Conservation (phyloP, 2,888 invertebrate genomes). For the Metopia argyrocephala region DNA sequence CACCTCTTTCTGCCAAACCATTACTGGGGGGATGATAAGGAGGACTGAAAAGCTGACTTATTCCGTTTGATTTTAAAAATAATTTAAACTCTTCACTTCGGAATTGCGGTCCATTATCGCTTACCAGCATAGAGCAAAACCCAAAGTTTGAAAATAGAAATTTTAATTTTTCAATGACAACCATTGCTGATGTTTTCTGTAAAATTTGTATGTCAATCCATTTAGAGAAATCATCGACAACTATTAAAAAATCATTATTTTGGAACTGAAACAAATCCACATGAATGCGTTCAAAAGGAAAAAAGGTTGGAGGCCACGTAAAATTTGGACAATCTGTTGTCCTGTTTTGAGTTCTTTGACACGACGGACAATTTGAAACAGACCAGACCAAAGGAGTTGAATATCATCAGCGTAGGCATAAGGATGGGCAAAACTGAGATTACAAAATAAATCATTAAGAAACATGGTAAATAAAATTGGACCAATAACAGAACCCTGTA, state of each 20-base stretch:
- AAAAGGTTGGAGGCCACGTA: conserved; percentile 39
- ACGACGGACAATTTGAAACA: no score
- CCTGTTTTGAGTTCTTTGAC: conserved; percentile 30
- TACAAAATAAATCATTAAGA: no score
- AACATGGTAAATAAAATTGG: no score
- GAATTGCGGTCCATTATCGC: conserved; percentile 51
- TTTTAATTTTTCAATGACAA: conserved; percentile 50
- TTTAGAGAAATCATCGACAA: conserved; percentile 48
- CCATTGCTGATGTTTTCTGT: conserved; percentile 15
- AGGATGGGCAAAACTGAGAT: no score
- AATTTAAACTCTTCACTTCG: conserved; percentile 43
- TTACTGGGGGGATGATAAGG: conserved; percentile 55
- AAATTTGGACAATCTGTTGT: conserved; percentile 39
- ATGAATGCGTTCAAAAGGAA: conserved; percentile 42
- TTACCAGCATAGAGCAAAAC: conserved; percentile 36
- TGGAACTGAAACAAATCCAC: conserved; percentile 44
- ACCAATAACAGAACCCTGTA: no score
- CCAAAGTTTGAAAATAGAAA: conserved; percentile 47
- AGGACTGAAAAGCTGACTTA: conserved; percentile 38
- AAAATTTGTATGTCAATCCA: conserved; percentile 52
- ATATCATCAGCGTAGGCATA: no score
- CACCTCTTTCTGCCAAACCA: conserved; percentile 45
- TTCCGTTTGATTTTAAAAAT: conserved; percentile 48
- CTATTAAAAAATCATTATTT: conserved; percentile 30
- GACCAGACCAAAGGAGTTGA: no score